Base-by-base conservation (phyloP, 2,888 invertebrate genomes). In the Drosophila koepferae region DNA sequence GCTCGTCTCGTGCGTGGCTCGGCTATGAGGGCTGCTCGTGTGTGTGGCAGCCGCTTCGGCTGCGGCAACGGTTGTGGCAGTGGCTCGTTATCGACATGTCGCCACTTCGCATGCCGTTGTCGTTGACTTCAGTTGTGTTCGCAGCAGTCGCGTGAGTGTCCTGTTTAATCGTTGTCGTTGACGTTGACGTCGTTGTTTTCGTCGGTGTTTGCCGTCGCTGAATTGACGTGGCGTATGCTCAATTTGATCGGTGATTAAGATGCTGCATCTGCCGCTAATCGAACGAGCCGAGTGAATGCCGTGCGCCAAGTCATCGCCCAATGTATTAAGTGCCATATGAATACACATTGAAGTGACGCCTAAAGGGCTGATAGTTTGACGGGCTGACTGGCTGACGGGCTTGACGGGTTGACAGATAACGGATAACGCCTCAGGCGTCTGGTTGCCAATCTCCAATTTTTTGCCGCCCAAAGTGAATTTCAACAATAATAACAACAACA, bases 81-180 rank as follows among this genome's bases (percentile, higher is more conserved):
- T 77, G 76, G 72, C 80, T 72, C 74, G 80, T 80, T 82, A 81
- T 80, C 59, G 81, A 74, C 74, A 55, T 67, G 82, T 86, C 77
- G 91, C 79, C 92, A 92, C 91, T 92, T 86, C 83, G 87, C 87
- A 87, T 86, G 91, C 88, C 91, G 87, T 89, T 86, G 88, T 85
- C 90, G 87, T 87, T 86, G 91, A 90, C 89, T 87, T 78, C 91
- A 85, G 90, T 89, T 84, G 86, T 86, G 84, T 60, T 59, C 58
- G 56, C 56, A 63, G 74, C 44, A 38, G 60, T 51, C 56, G 64
- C 51, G 64, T 54, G 62, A 36, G 65, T 38, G 49, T 41, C 36
- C 41, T 18, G 23, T 41, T 41, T 18, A 31, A 55, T 56, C 46
- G 31, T 20, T 41, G 9, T 16, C 44, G 59, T 55, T 60, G 55